These are phyloP conservation scores for Pygoscelis antarcticus DNA, from an alignment of 2,113 vertebrate species.

Conservation along the genomic window DNA sequence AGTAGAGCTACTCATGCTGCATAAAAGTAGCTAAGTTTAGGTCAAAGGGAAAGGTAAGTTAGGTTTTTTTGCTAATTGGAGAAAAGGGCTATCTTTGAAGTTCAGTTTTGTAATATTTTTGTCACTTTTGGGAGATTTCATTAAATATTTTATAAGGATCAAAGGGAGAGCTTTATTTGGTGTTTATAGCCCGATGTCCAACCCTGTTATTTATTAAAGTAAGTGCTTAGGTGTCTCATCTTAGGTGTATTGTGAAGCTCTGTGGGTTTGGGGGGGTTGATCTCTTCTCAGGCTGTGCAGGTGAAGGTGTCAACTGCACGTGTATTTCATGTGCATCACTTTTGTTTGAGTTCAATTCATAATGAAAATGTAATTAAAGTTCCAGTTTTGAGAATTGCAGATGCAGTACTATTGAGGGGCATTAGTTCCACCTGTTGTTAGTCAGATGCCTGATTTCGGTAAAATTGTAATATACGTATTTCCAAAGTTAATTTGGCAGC, in stretches of 20 bases:
- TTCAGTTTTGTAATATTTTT: constrained; percentile 8
- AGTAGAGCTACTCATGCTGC: neutral
- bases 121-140: neutral
- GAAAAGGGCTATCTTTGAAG: neutral
- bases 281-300: neutral
- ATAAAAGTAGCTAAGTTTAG: neutral
- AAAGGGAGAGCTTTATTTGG: constrained; percentile 12
- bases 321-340: neutral
- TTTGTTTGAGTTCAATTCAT: neutral
- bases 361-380: neutral
- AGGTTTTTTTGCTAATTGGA: neutral
- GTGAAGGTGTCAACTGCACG: neutral
- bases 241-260: neutral
- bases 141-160: neutral
- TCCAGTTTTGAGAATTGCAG: neutral
- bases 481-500: neutral
- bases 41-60: neutral
- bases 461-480: neutral
- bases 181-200: neutral
- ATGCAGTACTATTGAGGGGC: neutral
- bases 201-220: neutral
- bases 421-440: neutral
- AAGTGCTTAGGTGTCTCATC: neutral
- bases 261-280: neutral
- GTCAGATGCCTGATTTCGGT: neutral